Evolutionary conservation across 2,113 vertebrate species (phyloP).

Genomic region (Xenotilapia flavipinnis): DNA sequence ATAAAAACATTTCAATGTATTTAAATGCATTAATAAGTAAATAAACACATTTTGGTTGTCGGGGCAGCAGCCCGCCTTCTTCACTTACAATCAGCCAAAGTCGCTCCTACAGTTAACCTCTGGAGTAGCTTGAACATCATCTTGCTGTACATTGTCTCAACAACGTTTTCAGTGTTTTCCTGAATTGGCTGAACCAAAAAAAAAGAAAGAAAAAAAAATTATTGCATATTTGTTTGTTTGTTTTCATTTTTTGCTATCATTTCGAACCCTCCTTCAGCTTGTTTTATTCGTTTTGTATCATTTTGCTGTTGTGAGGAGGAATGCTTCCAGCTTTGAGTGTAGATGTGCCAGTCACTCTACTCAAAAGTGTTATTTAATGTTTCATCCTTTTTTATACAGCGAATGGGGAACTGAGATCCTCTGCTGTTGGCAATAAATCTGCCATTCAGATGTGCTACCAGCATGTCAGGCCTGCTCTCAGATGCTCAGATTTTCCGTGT

Average conservation of each 20-base stretch:
- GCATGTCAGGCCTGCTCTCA: background rate
- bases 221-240: background rate
- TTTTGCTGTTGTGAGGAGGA: background rate
- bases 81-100: background rate
- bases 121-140: background rate
- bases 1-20: background rate
- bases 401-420: background rate
- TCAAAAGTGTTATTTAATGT: background rate
- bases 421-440: background rate
- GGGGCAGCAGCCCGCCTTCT: background rate
- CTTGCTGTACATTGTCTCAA: background rate
- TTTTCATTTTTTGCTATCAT: background rate
- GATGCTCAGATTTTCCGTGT: background rate
- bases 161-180: background rate
- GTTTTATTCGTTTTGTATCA: background rate
- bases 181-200: background rate
- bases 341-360: background rate
- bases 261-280: accelerated
- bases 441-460: background rate
- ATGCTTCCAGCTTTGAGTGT: background rate
- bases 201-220: background rate
- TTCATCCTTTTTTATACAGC: background rate
- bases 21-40: background rate
- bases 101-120: background rate
- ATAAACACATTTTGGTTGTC: background rate